phyloP scores from a whole-genome alignment of 2,113 vertebrate species.

The Anguilla rostrata region DNA sequence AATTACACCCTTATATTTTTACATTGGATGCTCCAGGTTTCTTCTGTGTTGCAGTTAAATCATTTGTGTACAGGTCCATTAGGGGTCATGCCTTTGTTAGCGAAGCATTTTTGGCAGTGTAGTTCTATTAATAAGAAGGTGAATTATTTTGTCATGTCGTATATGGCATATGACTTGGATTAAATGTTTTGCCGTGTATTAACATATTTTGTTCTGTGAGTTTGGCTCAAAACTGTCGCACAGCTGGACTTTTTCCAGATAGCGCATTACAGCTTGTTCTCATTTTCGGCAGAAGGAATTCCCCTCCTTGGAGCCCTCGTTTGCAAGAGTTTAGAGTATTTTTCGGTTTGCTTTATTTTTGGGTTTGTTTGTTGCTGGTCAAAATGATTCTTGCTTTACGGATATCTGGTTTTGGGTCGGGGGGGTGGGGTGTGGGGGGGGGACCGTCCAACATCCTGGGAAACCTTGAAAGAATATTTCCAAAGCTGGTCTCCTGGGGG shows the following conservation, averaged over 20 bases:
- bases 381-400: neutral
- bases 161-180: no score
- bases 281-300: neutral
- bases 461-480: conserved; percentile 10
- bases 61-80: neutral
- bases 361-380: neutral
- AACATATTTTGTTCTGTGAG: neutral
- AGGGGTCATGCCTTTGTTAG: neutral
- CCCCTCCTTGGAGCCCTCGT: neutral
- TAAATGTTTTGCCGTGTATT: neutral
- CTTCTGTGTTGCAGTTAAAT: neutral
- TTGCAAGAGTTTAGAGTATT: neutral
- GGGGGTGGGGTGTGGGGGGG: no score
- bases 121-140: no score
- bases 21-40: no score
- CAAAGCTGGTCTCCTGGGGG: neutral
- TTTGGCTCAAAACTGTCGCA: neutral
- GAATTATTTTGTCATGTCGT: no score
- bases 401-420: neutral
- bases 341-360: neutral
- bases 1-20: neutral
- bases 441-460: neutral
- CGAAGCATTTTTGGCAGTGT: no score
- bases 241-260: neutral
- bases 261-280: neutral